Evolutionary conservation across 2,797 vertebrate species (phyloP), one percentile per base, ranked within the genome.

Genomic region (Hephaestus fuliginosus): DNA sequence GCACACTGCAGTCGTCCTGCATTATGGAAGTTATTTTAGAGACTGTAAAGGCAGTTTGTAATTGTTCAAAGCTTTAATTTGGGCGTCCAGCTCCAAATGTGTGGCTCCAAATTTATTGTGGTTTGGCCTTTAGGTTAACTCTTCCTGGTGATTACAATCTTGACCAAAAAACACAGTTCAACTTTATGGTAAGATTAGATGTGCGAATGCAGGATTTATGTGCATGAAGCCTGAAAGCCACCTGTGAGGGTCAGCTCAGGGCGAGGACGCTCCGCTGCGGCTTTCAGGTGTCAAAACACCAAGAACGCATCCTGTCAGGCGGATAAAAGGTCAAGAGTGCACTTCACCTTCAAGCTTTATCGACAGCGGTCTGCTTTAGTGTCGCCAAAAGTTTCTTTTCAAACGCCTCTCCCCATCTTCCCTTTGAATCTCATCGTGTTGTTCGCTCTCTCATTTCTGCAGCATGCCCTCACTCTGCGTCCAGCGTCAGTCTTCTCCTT

Each of bases 221-320:
- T 6, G 25, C 28, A 11, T 11, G 56, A 15, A 36, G 56, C 46
- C 46, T 51, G 30, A 12, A 4, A 8, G 44, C 46, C n/a, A 12
- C 36, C 66, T 28, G 52, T 10, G 22, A 56, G 67, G 52, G 22
- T 56, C 52, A 20, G 25, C 18, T n/a, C 39, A 2, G 67, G 53
- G 25, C 67, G 2, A 10, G 17, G 30, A 20, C 39, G 2, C 51
- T 20, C 51, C 9, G 12, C 12, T 55, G 14, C 7, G n/a, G 53
- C 49, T 22, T 41, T 25, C n/a, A 68, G 66, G n/a, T 69, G 66
- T 28, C 66, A 56, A 1, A 44, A 46, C 62, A 30, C 25, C 14
- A 28, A 28, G 15, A 5, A 44, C 41, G 11, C 39, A 13, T 57
- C 53, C 41, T 8, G 67, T 57, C 53, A 46, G 53, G n/a, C 28